Evolutionary conservation across 1,140 invertebrate genomes (phyloP).

Genomic region (Ceratina japonica): DNA sequence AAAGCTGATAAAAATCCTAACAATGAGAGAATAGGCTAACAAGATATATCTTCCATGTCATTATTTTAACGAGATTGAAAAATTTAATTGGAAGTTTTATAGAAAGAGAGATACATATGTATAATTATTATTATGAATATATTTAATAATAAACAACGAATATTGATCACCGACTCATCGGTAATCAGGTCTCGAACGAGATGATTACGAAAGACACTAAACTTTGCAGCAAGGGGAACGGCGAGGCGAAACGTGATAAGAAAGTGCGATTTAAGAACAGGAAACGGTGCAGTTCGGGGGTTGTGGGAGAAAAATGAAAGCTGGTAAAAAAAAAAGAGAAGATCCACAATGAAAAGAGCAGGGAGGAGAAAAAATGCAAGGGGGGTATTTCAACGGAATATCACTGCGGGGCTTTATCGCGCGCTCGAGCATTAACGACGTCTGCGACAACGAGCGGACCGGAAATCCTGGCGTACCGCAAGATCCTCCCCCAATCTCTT

Average conservation of each 20-base stretch:
- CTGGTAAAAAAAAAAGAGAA: neutral
- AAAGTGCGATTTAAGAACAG: slow-evolving; percentile 18
- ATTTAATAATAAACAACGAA: too few relatives aligned
- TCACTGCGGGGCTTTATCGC: slow-evolving; percentile 37
- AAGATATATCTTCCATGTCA: too few relatives aligned
- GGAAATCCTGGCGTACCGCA: slow-evolving; percentile 40
- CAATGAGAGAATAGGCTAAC: too few relatives aligned
- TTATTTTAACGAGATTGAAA: too few relatives aligned
- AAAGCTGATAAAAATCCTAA: too few relatives aligned
- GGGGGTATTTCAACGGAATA: slow-evolving; percentile 26
- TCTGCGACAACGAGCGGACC: slow-evolving; percentile 33
- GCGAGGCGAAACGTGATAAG: slow-evolving; percentile 21
- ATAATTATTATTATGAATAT: too few relatives aligned
- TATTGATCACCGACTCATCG: too few relatives aligned
- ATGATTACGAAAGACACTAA: too few relatives aligned
- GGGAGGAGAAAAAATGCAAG: neutral
- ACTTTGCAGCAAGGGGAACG: neutral
- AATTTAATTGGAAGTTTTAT: too few relatives aligned
- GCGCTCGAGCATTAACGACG: slow-evolving; percentile 43
- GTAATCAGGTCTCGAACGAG: too few relatives aligned
- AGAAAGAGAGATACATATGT: too few relatives aligned
- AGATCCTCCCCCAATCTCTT: neutral
- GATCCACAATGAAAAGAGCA: neutral
- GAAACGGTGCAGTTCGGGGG: neutral
- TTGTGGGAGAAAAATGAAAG: slow-evolving; percentile 13